Percentiles rank a stretch among this genome's conserved stretches.
These are phyloP conservation scores for Conus betulinus DNA, from an alignment of 1,140 invertebrate species.

Conservation along the genomic window DNA sequence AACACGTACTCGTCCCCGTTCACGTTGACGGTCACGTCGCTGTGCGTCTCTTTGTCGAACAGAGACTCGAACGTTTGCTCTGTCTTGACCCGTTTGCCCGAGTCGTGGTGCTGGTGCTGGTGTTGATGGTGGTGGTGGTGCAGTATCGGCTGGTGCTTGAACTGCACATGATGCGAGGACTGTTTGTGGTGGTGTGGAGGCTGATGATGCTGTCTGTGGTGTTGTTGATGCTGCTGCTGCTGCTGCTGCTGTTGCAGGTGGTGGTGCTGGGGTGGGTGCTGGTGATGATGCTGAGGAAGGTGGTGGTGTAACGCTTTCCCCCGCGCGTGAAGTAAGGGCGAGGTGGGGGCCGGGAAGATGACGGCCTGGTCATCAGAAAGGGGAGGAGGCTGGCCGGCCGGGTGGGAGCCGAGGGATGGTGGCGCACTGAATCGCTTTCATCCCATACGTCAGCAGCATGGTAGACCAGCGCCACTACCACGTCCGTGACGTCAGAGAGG, in stretches of 20 bases:
- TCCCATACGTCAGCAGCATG: constrained; percentile 20
- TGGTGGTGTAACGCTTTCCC: constrained; percentile 36
- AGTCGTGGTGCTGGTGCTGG: constrained; percentile 45
- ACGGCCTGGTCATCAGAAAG: constrained; percentile 59
- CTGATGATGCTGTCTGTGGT: background rate
- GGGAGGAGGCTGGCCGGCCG: constrained; percentile 59
- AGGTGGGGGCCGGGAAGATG: constrained; percentile 32
- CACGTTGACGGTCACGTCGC: constrained; percentile 66
- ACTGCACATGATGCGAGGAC: background rate
- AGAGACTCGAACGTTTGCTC: constrained; percentile 67
- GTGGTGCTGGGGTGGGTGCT: constrained; percentile 45
- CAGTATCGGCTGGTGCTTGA: background rate
- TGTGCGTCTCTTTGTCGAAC: constrained; percentile 67
- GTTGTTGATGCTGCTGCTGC: background rate
- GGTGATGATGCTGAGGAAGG: constrained; percentile 57
- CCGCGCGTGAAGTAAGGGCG: background rate
- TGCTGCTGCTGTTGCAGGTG: background rate
- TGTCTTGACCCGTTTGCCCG: constrained; percentile 66
- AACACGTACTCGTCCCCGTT: constrained; percentile 66
- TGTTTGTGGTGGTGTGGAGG: background rate
- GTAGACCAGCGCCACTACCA: background rate
- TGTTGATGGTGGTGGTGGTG: constrained; percentile 38
- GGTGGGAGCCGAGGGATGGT: constrained; percentile 58
- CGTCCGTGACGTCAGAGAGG: too few species aligned
- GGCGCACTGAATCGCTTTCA: constrained; percentile 54